phyloP scores from a whole-genome alignment of 1,140 invertebrate genomes.

The Papilio helenus region DNA sequence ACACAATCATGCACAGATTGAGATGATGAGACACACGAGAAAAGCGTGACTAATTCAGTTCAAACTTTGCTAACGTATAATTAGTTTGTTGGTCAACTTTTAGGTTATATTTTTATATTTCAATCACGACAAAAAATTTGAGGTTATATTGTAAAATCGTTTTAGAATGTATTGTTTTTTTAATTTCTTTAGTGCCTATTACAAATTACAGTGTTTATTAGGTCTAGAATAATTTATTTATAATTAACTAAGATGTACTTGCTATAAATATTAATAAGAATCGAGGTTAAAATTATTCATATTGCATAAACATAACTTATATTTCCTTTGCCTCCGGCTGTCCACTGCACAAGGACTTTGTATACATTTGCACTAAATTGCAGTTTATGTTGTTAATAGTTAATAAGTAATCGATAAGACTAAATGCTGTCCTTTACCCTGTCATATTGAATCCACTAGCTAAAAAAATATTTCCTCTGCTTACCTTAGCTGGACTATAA shows the following conservation, averaged over 20 bases:
- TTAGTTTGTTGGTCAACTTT: slow-evolving; percentile 4
- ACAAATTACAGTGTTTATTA: too few relatives aligned
- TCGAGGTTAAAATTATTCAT: too few relatives aligned
- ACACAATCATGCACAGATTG: not conserved
- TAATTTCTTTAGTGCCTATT: not conserved
- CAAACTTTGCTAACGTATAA: slow-evolving; percentile 20
- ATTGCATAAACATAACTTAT: not conserved
- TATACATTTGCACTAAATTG: not conserved
- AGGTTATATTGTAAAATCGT: not conserved
- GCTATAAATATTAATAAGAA: too few relatives aligned
- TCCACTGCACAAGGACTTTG: not conserved
- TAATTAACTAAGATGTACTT: too few relatives aligned
- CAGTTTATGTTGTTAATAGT: not conserved
- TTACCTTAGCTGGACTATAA: too few relatives aligned
- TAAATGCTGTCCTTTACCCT: too few relatives aligned
- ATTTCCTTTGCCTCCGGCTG: not conserved
- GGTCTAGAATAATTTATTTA: too few relatives aligned
- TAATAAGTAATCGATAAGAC: too few relatives aligned
- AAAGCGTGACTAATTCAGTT: slow-evolving; percentile 20
- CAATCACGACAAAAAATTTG: not conserved
- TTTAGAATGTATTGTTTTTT: not conserved
- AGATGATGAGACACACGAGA: slow-evolving; percentile 5
- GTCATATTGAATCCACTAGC: too few relatives aligned
- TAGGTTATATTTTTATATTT: not conserved
- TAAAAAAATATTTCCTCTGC: too few relatives aligned